Percentiles rank a stretch among this genome's conserved stretches.
phyloP scores from a whole-genome alignment of 2,113 vertebrate species.

The Plecturocebus donacophilus region DNA sequence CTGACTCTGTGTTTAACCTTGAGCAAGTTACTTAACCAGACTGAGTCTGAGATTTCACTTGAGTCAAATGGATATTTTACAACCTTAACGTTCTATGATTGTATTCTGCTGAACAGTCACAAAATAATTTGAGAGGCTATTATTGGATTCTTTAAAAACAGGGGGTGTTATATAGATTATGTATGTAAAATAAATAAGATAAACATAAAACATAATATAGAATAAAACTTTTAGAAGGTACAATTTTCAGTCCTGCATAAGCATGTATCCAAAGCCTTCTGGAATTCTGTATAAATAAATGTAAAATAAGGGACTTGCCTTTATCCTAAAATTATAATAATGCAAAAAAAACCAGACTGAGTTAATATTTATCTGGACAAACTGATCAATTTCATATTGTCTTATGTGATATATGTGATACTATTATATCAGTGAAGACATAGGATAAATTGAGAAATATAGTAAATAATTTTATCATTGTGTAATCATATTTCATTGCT shows the following conservation, averaged over 20 bases:
- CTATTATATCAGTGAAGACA: neutral
- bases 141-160: neutral
- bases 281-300: slow-evolving; percentile 27
- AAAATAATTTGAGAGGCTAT: slow-evolving; percentile 37
- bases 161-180: neutral
- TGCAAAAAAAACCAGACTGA: neutral
- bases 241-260: neutral
- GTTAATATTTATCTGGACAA: neutral
- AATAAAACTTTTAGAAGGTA: slow-evolving; percentile 20
- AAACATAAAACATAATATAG: slow-evolving; percentile 4
- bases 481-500: slow-evolving; percentile 15
- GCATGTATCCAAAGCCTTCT: neutral
- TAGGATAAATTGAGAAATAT: slow-evolving; percentile 3
- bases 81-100: slow-evolving; percentile 3
- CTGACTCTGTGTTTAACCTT: slow-evolving; percentile 9
- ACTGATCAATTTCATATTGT: slow-evolving; percentile 23
- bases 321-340: slow-evolving; percentile 38
- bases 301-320: neutral
- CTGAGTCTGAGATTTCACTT: slow-evolving; percentile 20
- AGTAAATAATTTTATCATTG: slow-evolving; percentile 36
- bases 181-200: neutral
- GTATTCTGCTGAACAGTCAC: neutral
- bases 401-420: slow-evolving; percentile 5
- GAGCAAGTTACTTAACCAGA: slow-evolving; percentile 6
- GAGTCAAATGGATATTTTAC: neutral